Base-by-base conservation (phyloP, 2,797 vertebrate species). In the Coendou prehensilis region DNA sequence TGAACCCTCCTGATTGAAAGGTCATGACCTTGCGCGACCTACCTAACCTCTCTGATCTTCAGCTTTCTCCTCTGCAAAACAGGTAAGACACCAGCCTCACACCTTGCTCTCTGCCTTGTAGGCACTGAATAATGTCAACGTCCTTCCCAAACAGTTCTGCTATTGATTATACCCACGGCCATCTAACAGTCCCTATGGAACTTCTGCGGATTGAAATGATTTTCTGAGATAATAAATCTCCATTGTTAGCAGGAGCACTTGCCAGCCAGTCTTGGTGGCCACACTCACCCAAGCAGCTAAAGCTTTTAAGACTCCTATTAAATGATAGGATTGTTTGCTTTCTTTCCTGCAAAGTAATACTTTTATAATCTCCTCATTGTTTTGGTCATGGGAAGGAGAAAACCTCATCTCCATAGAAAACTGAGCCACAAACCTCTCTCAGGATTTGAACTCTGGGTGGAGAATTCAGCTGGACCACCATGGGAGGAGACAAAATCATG, bases 181-280 rank as follows among this genome's bases (percentile, higher is more conserved):
- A 78, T 78, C 17, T n/a, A 89, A 63, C 47, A 17, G 45, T 89
- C 84, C 92, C 84, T 73, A 30, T 30, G 52, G 89, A 89, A 87
- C 78, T 67, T 95, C 89, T 76, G 52, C 5, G 6, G 63, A 91
- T 41, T 91, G 89, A 96, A 87, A 78, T 69, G 15, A 59, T 91
- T 88, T 93, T 92, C 80, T 92, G 13, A 87, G 80, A 88, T 87
- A 86, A 95, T 73, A 94, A 96, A 92, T 78, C 59, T 92, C 59
- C 20, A 71, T 67, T 67, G 73, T 90, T 84, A 86, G 47, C 63
- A 86, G 30, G 23, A 94, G 23, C 14, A 50, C 54, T 67, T 71
- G 78, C 56, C 69, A 76, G 14, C 13, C 57, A 88, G 57, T 75
- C 50, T 79, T 6, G 3, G 59, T 41, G 41, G 52, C 41, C 79